Evolutionary conservation across 2,113 vertebrate species (phyloP).

Genomic region (Petaurus breviceps): DNA sequence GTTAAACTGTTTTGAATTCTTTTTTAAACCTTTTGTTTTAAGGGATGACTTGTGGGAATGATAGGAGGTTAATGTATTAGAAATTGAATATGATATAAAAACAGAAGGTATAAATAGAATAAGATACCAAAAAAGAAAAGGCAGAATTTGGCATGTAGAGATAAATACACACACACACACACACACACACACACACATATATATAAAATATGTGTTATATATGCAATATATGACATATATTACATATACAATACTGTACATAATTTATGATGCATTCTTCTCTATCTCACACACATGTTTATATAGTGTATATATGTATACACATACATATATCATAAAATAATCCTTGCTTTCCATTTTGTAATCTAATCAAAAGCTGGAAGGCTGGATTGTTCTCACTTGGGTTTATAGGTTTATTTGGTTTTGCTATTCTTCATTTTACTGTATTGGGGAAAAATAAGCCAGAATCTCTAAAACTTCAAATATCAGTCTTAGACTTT

Average conservation of each 20-base stretch:
- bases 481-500: slow-evolving; percentile 20
- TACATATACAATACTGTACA: background rate
- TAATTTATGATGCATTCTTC: background rate
- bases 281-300: too few relatives aligned
- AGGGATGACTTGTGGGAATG: background rate
- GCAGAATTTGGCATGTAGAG: background rate
- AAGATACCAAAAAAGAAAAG: background rate
- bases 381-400: background rate
- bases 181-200: too few relatives aligned
- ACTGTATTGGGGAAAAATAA: background rate
- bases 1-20: background rate
- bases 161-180: background rate
- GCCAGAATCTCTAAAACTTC: background rate
- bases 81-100: background rate
- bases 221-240: too few relatives aligned
- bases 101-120: background rate
- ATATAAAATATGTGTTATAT: too few relatives aligned
- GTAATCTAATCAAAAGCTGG: background rate
- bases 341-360: background rate
- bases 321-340: too few relatives aligned
- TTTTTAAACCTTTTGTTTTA: background rate
- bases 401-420: background rate
- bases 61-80: background rate
- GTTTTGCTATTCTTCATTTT: background rate
- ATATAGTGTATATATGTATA: too few relatives aligned